Conservation (phyloP, 2,888 invertebrate species). For the Xanthorhoe designata region DNA sequence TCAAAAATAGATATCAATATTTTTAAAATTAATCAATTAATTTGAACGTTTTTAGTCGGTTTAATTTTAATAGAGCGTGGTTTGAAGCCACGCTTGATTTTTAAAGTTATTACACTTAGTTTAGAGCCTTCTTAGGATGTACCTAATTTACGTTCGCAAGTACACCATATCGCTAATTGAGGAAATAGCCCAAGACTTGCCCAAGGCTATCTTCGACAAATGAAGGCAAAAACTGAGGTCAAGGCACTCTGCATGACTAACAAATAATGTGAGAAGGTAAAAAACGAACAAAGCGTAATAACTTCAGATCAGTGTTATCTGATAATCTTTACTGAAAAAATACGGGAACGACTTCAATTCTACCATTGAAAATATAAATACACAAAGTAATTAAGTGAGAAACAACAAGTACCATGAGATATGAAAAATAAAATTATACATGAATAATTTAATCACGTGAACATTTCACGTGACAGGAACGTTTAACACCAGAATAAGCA, state of each 20-base stretch:
- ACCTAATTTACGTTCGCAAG: slow-evolving; percentile 12
- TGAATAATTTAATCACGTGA: too few species aligned
- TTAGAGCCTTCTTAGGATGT: slow-evolving; percentile 3
- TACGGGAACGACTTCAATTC: not conserved
- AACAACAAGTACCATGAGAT: too few species aligned
- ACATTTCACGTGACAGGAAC: too few species aligned
- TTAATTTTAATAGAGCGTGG: too few species aligned
- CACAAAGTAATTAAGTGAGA: not conserved
- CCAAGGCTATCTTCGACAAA: slow-evolving; percentile 72
- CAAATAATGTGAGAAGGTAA: slow-evolving; percentile 54
- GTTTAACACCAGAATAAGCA: not conserved
- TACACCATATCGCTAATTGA: slow-evolving; percentile 66
- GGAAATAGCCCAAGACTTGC: slow-evolving; percentile 69
- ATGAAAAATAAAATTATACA: too few species aligned
- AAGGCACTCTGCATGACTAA: slow-evolving; percentile 71
- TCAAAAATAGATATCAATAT: too few species aligned
- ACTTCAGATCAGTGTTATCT: slow-evolving; percentile 41
- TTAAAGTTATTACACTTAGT: not conserved
- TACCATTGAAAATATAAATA: not conserved
- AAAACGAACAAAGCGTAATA: slow-evolving; percentile 70
- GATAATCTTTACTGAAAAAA: slow-evolving; percentile 35
- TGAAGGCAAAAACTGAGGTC: slow-evolving; percentile 75
- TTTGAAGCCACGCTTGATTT: not conserved
- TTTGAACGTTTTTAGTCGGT: too few species aligned
- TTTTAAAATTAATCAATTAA: too few species aligned